Evolutionary conservation across 2,797 vertebrate genomes (phyloP), one percentile per base, ranked within the genome.

Genomic region (Gadopsis marmoratus): DNA sequence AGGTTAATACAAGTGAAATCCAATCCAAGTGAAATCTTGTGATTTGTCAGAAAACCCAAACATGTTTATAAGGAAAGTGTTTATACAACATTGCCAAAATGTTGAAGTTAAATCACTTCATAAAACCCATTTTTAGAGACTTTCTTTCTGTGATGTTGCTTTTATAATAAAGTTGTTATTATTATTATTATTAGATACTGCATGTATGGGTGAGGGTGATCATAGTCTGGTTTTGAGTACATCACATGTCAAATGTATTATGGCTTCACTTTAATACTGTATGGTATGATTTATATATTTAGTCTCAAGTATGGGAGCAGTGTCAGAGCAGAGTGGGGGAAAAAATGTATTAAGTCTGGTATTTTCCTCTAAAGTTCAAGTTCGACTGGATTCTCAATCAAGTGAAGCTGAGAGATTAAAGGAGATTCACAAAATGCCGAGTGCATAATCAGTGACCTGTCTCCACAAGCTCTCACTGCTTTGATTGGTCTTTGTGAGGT

Each of bases 291-390:
- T 41, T 26, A 7, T 62, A 16, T n/a, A 41, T 51, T 48, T 9
- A 2, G 14, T 75, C 33, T 72, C 33, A 48, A 74, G 67, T 4
- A 43, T 68, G 1, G 3, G n/a, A 23, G 23, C 23, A 19, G 35
- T 10, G 39, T 33, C 45, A 23, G 17, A 51, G 9, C 64, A 14
- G 29, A 48, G 48, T 3, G 11, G 17, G 2, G 7, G 29, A 7
- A 58, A 19, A 13, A 66, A 60, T 59, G 82, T 43, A 81, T 53
- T 76, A 72, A 55, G 67, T 81, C 39, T 88, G 86, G 71, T 82
- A 82, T 89, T 93, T 91, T 81, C 79, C 86, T 88, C 85, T 87
- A 91, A 91, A 92, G 87, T 94, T 93, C 88, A 93, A 83, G 74
- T 86, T 73, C 17, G 82, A 87, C 76, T 69, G 78, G 78, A 84